Evolutionary conservation across 2,797 vertebrate genomes (phyloP).

Genomic region (Tragopan temminckii): DNA sequence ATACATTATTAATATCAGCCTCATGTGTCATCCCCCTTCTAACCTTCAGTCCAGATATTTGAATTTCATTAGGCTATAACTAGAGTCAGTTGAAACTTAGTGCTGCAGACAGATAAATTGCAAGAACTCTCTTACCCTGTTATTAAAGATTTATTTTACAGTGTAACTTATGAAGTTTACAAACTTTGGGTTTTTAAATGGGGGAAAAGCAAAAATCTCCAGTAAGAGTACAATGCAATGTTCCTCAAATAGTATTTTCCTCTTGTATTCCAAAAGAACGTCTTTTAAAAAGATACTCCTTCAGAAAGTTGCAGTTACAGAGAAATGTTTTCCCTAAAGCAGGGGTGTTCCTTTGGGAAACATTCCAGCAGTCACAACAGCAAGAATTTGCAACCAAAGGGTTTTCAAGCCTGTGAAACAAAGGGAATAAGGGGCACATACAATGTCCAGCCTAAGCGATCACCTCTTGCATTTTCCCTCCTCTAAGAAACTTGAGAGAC

Average conservation of each 20-base stretch:
- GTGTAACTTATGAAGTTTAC: not conserved
- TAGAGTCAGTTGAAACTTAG: not conserved
- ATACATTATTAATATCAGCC: slow-evolving; percentile 70
- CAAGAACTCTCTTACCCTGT: slow-evolving; percentile 15
- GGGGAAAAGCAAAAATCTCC: not conserved
- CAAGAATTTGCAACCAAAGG: not conserved
- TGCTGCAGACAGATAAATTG: not conserved
- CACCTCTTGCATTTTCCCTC: not conserved
- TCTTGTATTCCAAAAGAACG: not conserved
- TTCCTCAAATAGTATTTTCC: not conserved
- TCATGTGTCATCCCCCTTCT: slow-evolving; percentile 58
- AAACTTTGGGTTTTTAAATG: not conserved
- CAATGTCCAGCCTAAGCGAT: not conserved
- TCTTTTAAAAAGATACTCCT: not conserved
- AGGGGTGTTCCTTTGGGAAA: not conserved
- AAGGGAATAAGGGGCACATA: not conserved
- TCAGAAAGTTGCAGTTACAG: not conserved
- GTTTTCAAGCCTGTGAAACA: not conserved
- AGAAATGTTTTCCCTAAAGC: not conserved
- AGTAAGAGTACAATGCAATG: not conserved
- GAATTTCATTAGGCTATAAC: slow-evolving; percentile 65
- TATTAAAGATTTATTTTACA: slow-evolving; percentile 42
- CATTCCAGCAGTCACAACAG: not conserved
- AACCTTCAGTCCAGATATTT: slow-evolving; percentile 68
- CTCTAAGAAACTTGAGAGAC: not conserved